These are phyloP conservation scores for Anarrhichthys ocellatus DNA, from an alignment of 2,113 vertebrate species.

Conservation along the genomic window DNA sequence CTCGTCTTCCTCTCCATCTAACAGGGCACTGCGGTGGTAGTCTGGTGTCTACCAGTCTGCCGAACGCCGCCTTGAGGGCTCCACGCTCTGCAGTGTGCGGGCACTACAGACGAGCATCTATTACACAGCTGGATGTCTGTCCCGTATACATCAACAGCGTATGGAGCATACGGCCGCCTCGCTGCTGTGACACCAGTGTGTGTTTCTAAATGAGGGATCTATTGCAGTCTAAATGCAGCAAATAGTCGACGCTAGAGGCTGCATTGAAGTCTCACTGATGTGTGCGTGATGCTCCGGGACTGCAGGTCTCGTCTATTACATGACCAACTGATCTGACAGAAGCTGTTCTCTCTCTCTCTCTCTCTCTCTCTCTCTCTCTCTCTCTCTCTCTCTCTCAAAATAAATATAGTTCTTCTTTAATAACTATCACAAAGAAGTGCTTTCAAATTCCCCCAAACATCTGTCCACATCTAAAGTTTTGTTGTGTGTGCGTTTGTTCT, in stretches of 20 bases:
- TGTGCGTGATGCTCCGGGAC: slow-evolving; percentile 25
- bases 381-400: too few species aligned
- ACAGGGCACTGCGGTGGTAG: slow-evolving; percentile 23
- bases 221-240: slow-evolving; percentile 23
- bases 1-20: slow-evolving; percentile 15
- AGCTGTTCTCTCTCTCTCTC: too few species aligned
- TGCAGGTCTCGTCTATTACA: slow-evolving; percentile 58
- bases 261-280: slow-evolving; percentile 21
- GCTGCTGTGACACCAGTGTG: slow-evolving; percentile 20
- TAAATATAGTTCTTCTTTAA: too few species aligned
- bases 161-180: background rate
- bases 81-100: slow-evolving; percentile 18
- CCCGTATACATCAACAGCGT: slow-evolving; percentile 43
- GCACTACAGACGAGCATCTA: slow-evolving; percentile 39
- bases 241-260: slow-evolving; percentile 36
- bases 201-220: slow-evolving; percentile 31
- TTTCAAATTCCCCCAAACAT: background rate
- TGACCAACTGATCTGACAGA: slow-evolving; percentile 23
- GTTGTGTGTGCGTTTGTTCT: background rate
- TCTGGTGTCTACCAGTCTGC: slow-evolving; percentile 47
- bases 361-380: too few species aligned
- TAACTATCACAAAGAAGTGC: background rate
- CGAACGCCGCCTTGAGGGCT: slow-evolving; percentile 26
- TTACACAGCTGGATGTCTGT: slow-evolving; percentile 55
- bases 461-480: background rate